Base-by-base conservation (phyloP, 1,140 invertebrate species). In the Batillaria attramentaria region DNA sequence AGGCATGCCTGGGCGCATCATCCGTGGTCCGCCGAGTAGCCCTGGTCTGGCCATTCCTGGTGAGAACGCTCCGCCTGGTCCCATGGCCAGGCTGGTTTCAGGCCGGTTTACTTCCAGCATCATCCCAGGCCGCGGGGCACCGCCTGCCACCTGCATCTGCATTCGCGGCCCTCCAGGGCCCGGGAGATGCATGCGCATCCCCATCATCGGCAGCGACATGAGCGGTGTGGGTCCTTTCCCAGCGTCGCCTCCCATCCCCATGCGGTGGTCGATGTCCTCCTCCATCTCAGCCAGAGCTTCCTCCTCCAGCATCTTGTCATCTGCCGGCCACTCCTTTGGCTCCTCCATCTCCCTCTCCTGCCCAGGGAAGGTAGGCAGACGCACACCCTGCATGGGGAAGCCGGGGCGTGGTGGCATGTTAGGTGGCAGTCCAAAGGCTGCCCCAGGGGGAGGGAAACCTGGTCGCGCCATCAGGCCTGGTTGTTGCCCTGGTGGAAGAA, bases 261-360 rank as follows among this genome's bases (percentile, higher is more conserved):
- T 24, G 18, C 73, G 50, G 6, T 75, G 73, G 31, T 75, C 73
- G 16, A 42, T 75, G 54, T 75, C 73, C 16, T 75, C 54, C 24
- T 75, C 73, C 73, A 75, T 62, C 54, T 75, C 54, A n/a, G 35
- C 73, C 73, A 75, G 54, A 35, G 73, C 73, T n/a, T 75, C 73
- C 28, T 75, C 73, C 37, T 75, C 73, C 35, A 75, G 73, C n/a
- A 37, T 72, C 41, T 54, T 69, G 76, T 57, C 76, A 31, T 69
- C 76, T 43, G 43, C 65, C 33, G 62, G 65, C 76, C 46, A 68
- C 42, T 70, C 66, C 75, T 69, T 68, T 41, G 65, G 46, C 66
- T 57, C 62, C 43, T 70, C 76, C 66, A 70, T 65, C 50, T 42
- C 76, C 6, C 18, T 72, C 33, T 41, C 37, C 28, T 24, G 10